Conservation (phyloP, 2,888 invertebrate species). For the Aproaerema taeniolella region DNA sequence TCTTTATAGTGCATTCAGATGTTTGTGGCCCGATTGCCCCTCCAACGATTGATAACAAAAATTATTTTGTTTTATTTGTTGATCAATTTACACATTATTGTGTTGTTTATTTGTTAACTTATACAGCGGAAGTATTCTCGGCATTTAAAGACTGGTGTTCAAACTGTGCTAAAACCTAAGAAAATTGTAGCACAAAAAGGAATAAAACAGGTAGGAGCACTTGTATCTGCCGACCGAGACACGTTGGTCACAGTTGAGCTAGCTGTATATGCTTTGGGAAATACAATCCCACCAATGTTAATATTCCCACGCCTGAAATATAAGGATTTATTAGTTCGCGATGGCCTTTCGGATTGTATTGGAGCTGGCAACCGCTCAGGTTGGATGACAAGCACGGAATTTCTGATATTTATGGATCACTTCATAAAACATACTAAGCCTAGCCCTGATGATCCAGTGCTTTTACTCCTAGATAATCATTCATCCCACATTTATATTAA, state of each 20-base stretch:
- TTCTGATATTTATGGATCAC: conserved; percentile 31
- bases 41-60: conserved; percentile 17
- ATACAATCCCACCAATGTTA: conserved; percentile 20
- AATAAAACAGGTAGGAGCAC: conserved; percentile 22
- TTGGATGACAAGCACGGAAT: conserved; percentile 32
- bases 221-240: conserved; percentile 23
- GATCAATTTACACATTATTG: conserved; percentile 16
- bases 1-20: no score
- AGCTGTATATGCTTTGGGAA: conserved; percentile 21
- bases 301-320: conserved; percentile 29
- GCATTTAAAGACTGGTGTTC: conserved; percentile 29
- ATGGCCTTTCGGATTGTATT: conserved; percentile 31
- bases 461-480: conserved; percentile 36
- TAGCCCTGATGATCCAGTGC: conserved; percentile 23
- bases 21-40: no score
- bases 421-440: conserved; percentile 27
- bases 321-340: conserved; percentile 22
- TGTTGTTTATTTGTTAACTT: conserved; percentile 21
- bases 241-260: conserved; percentile 21
- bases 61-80: conserved; percentile 20
- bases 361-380: conserved; percentile 34
- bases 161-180: conserved; percentile 25
- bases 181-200: conserved; percentile 24
- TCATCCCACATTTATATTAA: conserved; percentile 28
- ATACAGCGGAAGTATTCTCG: conserved; percentile 29